A percentile compares a stretch with the other conserved stretches of the same genome.
Evolutionary conservation across 2,113 vertebrate genomes (phyloP).

Genomic region (Pipra filicauda): DNA sequence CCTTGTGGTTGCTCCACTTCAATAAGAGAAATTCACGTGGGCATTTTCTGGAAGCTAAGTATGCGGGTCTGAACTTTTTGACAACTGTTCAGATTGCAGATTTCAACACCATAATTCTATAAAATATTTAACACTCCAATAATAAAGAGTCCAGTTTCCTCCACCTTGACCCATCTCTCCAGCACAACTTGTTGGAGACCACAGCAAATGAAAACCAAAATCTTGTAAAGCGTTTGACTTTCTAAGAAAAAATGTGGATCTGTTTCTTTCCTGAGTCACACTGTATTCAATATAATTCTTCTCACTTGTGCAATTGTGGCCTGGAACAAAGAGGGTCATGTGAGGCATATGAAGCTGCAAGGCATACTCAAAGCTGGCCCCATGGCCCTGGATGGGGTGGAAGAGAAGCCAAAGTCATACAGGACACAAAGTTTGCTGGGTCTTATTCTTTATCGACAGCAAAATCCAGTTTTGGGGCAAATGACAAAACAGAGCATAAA

Average conservation of each 20-base stretch:
- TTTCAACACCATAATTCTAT: constrained; percentile 5
- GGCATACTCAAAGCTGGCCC: fast-evolving
- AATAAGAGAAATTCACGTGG: constrained; percentile 27
- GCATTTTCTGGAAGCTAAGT: constrained; percentile 27
- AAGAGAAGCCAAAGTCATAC: neutral
- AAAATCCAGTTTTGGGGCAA: neutral
- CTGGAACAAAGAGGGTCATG: neutral
- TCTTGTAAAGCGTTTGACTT: neutral
- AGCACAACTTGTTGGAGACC: neutral
- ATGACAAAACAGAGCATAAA: neutral
- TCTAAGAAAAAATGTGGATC: neutral
- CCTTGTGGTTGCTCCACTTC: neutral
- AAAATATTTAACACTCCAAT: neutral
- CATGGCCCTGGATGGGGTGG: neutral
- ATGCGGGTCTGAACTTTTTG: neutral
- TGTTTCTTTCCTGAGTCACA: neutral
- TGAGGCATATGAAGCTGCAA: neutral
- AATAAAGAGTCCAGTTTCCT: neutral
- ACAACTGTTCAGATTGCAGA: neutral
- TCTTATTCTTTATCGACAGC: neutral
- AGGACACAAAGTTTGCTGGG: fast-evolving
- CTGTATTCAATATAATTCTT: neutral
- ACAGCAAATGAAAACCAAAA: neutral
- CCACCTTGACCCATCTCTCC: neutral
- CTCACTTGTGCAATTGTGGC: neutral